Percentiles rank a stretch among this genome's conserved stretches.
phyloP scores from a whole-genome alignment of 2,888 invertebrate genomes.

The Acleris holmiana region DNA sequence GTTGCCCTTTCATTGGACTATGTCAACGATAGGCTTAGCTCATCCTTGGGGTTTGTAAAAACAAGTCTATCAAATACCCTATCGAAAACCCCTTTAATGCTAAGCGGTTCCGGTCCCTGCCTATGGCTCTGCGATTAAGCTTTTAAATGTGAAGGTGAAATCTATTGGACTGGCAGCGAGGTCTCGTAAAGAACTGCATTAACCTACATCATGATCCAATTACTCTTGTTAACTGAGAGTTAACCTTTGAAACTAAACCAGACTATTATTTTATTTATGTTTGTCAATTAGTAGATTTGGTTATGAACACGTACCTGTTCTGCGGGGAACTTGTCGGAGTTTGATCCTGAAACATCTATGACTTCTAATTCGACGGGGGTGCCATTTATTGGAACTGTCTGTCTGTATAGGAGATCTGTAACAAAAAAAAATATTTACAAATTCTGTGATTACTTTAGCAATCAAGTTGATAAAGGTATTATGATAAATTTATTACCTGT shows the following conservation, averaged over 20 bases:
- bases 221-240: conserved; percentile 9
- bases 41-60: too few relatives aligned
- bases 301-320: conserved; percentile 77
- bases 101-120: too few relatives aligned
- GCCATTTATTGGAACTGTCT: conserved; percentile 89
- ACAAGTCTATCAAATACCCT: too few relatives aligned
- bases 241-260: background rate
- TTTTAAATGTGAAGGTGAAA: conserved; percentile 66
- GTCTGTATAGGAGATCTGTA: conserved; percentile 90
- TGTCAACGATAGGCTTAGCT: too few relatives aligned
- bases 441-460: background rate
- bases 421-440: conserved; percentile 47
- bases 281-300: background rate
- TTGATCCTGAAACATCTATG: conserved; percentile 90
- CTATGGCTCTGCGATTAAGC: conserved; percentile 53
- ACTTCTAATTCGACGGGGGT: conserved; percentile 90
- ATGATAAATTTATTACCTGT: conserved; percentile 83
- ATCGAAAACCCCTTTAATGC: too few relatives aligned
- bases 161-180: conserved; percentile 53
- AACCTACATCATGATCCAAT: conserved; percentile 52
- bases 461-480: background rate
- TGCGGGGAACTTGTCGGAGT: conserved; percentile 85
- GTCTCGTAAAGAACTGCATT: conserved; percentile 50
- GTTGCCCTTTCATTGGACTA: too few relatives aligned
- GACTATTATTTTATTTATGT: background rate